Conservation (phyloP, 1,140 invertebrate genomes). For the Solen grandis region DNA sequence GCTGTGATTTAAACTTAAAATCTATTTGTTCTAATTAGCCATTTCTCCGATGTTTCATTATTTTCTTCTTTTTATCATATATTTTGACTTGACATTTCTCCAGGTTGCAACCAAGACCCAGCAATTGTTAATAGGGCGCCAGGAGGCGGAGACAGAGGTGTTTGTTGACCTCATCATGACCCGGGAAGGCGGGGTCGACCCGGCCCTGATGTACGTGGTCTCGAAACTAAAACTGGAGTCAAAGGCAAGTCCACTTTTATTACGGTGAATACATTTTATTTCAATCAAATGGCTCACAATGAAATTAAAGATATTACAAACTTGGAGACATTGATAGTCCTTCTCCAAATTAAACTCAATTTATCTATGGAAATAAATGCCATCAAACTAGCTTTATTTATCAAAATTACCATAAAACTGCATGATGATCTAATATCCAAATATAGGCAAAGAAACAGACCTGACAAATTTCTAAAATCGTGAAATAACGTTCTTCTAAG, state of each 20-base stretch:
- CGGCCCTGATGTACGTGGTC: slow-evolving; percentile 71
- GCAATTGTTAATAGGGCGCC: slow-evolving; percentile 67
- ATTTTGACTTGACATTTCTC: neutral
- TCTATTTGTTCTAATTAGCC: neutral
- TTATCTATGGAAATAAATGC: too few species aligned
- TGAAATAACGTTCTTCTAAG: too few species aligned
- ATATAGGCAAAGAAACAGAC: too few species aligned
- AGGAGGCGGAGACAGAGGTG: slow-evolving; percentile 75
- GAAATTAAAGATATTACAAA: too few species aligned
- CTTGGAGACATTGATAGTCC: too few species aligned
- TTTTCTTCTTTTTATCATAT: neutral
- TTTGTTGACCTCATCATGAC: slow-evolving; percentile 67
- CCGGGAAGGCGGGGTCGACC: slow-evolving; percentile 66
- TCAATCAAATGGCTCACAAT: too few species aligned
- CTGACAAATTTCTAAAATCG: too few species aligned
- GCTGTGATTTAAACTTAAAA: neutral
- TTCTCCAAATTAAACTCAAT: too few species aligned
- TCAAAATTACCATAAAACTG: too few species aligned
- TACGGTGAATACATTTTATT: too few species aligned
- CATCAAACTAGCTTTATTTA: too few species aligned
- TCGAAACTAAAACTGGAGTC: slow-evolving; percentile 64
- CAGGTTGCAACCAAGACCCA: slow-evolving; percentile 73
- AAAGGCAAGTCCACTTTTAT: slow-evolving; percentile 64
- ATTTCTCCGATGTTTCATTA: neutral
- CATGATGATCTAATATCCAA: too few species aligned